These are phyloP conservation scores for Morpho helenor DNA, from an alignment of 2,888 invertebrate genomes.

Conservation along the genomic window DNA sequence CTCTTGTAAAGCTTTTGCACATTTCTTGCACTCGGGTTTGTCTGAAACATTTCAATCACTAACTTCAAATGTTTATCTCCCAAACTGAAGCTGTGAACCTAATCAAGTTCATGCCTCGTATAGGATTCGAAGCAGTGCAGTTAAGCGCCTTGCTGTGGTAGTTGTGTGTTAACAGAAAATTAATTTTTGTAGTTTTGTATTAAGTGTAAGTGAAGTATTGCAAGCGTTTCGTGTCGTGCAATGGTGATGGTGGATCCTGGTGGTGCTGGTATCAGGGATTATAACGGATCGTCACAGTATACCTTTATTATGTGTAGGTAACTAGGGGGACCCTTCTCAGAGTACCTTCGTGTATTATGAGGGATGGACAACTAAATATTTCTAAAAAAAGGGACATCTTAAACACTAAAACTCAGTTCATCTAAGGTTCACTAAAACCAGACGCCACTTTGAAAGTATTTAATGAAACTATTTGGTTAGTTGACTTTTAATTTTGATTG, in stretches of 20 bases:
- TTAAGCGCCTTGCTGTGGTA: conserved; percentile 57
- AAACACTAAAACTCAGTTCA: conserved; percentile 26
- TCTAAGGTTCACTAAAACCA: conserved; percentile 29
- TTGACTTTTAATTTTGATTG: conserved; percentile 4
- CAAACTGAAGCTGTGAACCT: conserved; percentile 9
- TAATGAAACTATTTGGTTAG: conserved; percentile 20
- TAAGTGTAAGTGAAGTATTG: conserved; percentile 38
- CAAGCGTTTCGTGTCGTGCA: conserved; percentile 40
- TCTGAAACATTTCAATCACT: conserved; percentile 79
- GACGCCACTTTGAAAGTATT: conserved; percentile 24
- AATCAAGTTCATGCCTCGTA: conserved; percentile 49
- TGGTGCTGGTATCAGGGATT: conserved; percentile 21
- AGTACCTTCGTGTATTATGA: conserved; percentile 15
- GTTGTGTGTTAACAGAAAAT: conserved; percentile 49
- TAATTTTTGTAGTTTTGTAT: conserved; percentile 40
- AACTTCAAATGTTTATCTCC: conserved; percentile 3
- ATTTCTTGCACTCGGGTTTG: conserved; percentile 95
- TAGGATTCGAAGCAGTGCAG: conserved; percentile 64
- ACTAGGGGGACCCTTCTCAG: conserved; percentile 7
- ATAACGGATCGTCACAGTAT: conserved; percentile 18
- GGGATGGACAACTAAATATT: conserved; percentile 17
- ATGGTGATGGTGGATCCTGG: conserved; percentile 25
- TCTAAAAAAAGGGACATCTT: conserved; percentile 16
- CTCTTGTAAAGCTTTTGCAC: conserved; percentile 93
- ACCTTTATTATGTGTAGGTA: conserved; percentile 11